Evolutionary conservation across 2,888 invertebrate species (phyloP), one percentile per base, ranked within the genome.

Genomic region (Hipparchia sbordonii): DNA sequence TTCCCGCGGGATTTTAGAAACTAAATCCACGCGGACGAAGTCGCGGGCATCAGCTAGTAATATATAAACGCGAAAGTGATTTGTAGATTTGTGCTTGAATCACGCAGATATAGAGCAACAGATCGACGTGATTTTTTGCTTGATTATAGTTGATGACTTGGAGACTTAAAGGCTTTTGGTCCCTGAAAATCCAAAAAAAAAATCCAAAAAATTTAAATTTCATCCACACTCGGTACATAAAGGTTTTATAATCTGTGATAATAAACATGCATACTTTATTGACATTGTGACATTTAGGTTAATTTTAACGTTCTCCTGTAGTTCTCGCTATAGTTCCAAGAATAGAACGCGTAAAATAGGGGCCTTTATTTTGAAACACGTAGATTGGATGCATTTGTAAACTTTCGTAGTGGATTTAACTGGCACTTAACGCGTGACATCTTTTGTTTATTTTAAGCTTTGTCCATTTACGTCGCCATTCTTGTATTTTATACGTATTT

Each of bases 201-300:
- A 39, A 23, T 23, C 39, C 39, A 39, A 2, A 39, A 39, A 39
- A 39, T 39, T 4, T 6, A 13, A 6, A 2, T 56, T 13, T 6
- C n/a, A 56, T 56, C 7, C 13, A 23, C 13, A 13, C 7, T 56
- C 8, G 7, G 48, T 48, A 39, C 39, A 2, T 39, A 54, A 57
- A 86, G 83, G 87, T 93, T 90, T 92, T 90, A 90, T 91, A 92
- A 93, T 89, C 89, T 82, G 85, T 88, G 84, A 89, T 92, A 93
- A 93, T 93, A 93, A 92, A 90, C 89, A 82, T 89, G 88, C 86
- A 90, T 90, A 90, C 90, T 91, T 92, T 91, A 92, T 92, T 91
- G 89, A 89, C 88, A 89, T 92, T 92, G 91, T 91, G 90, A 92
- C 91, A 92, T 87, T 87, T 82, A 82, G 86, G 84, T 88, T 86